phyloP scores from a whole-genome alignment of 1,140 invertebrate genomes.

The Pseudachorutes palmiensis region DNA sequence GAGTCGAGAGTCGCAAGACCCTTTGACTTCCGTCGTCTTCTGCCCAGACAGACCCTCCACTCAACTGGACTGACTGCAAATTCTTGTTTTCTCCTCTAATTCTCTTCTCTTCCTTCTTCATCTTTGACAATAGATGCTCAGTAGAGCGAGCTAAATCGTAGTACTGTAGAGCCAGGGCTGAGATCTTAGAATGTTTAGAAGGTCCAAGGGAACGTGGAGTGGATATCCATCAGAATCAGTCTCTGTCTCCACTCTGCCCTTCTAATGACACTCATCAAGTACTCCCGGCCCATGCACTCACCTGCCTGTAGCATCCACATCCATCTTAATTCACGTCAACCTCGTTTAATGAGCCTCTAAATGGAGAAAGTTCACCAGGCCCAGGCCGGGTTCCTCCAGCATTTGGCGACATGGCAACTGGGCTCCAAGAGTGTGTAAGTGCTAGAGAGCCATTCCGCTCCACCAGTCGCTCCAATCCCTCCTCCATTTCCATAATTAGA shows the following conservation, averaged over 20 bases:
- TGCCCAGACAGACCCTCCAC: no score
- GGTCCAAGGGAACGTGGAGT: not conserved
- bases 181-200: not conserved
- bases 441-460: no score
- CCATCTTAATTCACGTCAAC: conserved; percentile 12
- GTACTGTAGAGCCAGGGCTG: no score
- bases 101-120: not conserved
- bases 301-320: not conserved
- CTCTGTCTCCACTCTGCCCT: conserved; percentile 9
- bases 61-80: not conserved
- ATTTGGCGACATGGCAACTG: no score
- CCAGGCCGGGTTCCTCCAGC: no score
- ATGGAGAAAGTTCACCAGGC: not conserved
- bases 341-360: not conserved
- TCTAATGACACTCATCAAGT: conserved; percentile 13
- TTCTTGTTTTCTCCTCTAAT: not conserved
- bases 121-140: not conserved
- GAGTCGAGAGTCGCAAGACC: no score
- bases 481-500: not conserved
- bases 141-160: no score
- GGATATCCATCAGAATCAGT: conserved; percentile 12
- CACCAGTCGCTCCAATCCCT: not conserved
- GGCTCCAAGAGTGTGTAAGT: no score
- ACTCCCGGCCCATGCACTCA: not conserved
- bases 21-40: no score